Percentiles rank a stretch among this genome's conserved stretches.
Conservation (phyloP, 2,797 vertebrate species). For the Tragelaphus oryx region DNA sequence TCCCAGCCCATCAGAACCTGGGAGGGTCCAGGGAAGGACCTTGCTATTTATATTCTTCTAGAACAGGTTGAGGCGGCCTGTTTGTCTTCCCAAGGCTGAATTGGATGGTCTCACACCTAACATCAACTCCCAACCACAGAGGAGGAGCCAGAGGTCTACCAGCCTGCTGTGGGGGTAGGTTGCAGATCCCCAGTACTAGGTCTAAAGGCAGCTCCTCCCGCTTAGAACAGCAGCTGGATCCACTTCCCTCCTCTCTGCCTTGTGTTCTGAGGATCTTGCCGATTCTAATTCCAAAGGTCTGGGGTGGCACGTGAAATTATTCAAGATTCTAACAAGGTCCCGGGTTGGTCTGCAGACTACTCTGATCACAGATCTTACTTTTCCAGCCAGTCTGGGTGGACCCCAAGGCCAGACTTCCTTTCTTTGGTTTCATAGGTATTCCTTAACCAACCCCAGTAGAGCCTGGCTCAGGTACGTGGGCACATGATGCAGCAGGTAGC, state of each 20-base stretch:
- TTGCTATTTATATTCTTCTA: not conserved
- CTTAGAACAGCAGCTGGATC: not conserved
- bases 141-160: not conserved
- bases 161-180: not conserved
- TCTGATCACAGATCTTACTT: not conserved
- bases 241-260: not conserved
- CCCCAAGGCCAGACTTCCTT: not conserved
- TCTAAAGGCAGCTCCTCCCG: not conserved
- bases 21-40: not conserved
- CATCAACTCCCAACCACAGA: not conserved
- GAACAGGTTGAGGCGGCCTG: not conserved
- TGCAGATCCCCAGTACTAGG: not conserved
- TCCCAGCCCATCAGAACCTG: not conserved
- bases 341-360: not conserved
- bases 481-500: not conserved
- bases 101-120: not conserved
- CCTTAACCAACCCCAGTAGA: not conserved
- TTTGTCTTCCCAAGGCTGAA: not conserved
- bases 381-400: not conserved
- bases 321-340: not conserved
- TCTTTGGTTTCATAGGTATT: not conserved
- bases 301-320: not conserved
- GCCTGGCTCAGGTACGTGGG: not conserved
- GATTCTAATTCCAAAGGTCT: slow-evolving; percentile 12
- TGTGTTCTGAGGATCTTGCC: not conserved